Evolutionary conservation across 2,113 vertebrate genomes (phyloP).

Genomic region (Paradoxurus hermaphroditus): DNA sequence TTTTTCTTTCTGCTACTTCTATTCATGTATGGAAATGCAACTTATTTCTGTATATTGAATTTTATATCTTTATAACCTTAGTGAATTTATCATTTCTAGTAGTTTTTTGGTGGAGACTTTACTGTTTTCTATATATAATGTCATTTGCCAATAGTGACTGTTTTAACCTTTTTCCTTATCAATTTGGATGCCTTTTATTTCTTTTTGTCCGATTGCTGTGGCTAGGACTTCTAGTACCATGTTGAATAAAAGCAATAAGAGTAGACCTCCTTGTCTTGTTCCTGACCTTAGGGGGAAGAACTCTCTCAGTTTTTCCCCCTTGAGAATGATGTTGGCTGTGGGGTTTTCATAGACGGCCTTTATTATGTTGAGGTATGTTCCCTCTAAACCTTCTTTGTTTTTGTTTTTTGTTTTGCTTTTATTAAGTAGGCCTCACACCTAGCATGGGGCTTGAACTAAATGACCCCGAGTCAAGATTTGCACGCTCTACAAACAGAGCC

Average conservation of each 20-base stretch:
- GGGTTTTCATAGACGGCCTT: too few species aligned
- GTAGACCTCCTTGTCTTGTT: background rate
- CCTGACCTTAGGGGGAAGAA: background rate
- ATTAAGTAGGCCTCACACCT: background rate
- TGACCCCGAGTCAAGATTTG: background rate
- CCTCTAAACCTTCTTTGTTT: too few species aligned
- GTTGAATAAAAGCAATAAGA: background rate
- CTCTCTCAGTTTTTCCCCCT: too few species aligned
- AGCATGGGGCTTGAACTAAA: background rate
- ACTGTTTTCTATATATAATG: background rate
- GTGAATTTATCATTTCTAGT: background rate
- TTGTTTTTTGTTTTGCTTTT: background rate
- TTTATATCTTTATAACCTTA: background rate
- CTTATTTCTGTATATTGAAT: background rate
- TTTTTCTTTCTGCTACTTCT: background rate
- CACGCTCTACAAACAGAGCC: background rate
- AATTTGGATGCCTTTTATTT: background rate
- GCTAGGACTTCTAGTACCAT: background rate
- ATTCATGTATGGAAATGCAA: background rate
- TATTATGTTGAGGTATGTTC: too few species aligned
- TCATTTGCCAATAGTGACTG: background rate
- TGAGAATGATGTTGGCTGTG: too few species aligned
- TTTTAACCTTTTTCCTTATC: background rate
- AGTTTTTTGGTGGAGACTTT: background rate
- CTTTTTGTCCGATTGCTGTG: background rate